A percentile compares a stretch with the other conserved stretches of the same genome.
Conservation (phyloP, 1,140 invertebrate genomes). For the Atta texana region DNA sequence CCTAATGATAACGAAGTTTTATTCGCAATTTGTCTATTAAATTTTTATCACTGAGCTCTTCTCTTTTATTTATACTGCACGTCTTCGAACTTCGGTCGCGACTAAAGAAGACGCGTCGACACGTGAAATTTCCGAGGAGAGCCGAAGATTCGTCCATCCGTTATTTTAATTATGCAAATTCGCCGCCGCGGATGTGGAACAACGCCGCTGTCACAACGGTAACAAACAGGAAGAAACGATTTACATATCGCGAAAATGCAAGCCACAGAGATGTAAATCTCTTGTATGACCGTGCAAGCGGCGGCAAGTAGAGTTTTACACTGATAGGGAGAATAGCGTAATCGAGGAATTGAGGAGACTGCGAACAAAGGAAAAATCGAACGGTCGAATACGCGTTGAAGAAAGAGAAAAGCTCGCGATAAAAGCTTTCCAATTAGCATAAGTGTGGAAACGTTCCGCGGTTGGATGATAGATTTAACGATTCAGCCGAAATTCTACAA, state of each 20-base stretch:
- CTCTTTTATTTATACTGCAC: slow-evolving; percentile 2
- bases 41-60: not conserved
- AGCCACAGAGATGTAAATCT: slow-evolving; percentile 59
- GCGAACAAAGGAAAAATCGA: slow-evolving; percentile 22
- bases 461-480: slow-evolving; percentile 9
- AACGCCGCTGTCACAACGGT: slow-evolving; percentile 5
- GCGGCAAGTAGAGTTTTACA: slow-evolving; percentile 11
- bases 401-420: not conserved
- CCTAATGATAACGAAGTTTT: not conserved
- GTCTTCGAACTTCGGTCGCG: not conserved
- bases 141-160: not conserved
- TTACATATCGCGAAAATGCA: slow-evolving; percentile 66
- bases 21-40: slow-evolving; percentile 18
- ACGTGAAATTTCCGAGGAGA: slow-evolving; percentile 29
- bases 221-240: slow-evolving; percentile 49
- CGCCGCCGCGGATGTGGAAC: not conserved
- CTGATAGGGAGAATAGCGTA: not conserved
- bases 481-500: slow-evolving; percentile 21
- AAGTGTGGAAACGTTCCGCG: not conserved
- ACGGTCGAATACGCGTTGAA: not conserved
- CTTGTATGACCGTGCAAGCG: not conserved
- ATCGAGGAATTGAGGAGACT: not conserved
- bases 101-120: not conserved
- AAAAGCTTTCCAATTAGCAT: slow-evolving; percentile 52
- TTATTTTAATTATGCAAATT: slow-evolving; percentile 61